phyloP scores from a whole-genome alignment of 2,113 vertebrate genomes.

The Coturnix japonica region DNA sequence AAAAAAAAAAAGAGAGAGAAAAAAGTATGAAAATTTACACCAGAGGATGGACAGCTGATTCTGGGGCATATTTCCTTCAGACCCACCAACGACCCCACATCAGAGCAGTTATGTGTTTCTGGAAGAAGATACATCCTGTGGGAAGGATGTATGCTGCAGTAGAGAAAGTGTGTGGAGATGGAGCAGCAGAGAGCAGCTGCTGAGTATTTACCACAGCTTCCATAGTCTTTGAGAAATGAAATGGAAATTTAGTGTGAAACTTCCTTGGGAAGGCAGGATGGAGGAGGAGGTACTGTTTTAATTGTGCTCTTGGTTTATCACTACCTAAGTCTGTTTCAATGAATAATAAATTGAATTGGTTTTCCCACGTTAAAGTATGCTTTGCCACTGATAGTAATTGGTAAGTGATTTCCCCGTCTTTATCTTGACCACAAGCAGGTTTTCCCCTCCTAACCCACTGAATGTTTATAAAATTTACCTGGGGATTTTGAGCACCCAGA shows the following conservation, averaged over 20 bases:
- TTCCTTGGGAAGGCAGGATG: background rate
- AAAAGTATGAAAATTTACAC: rapidly evolving
- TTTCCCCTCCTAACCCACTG: background rate
- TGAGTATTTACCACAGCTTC: rapidly evolving
- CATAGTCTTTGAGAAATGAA: rapidly evolving
- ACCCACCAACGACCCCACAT: rapidly evolving
- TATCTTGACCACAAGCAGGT: background rate
- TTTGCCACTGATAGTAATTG: background rate
- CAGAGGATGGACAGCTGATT: too few species aligned
- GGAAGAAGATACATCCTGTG: rapidly evolving
- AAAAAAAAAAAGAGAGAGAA: background rate
- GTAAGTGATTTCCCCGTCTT: background rate
- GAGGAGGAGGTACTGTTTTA: rapidly evolving
- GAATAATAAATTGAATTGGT: background rate
- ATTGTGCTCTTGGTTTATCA: background rate
- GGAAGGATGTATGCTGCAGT: background rate
- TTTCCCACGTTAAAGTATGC: background rate
- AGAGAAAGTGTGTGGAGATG: background rate
- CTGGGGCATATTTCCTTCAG: rapidly evolving
- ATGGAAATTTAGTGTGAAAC: background rate
- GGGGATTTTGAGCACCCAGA: background rate
- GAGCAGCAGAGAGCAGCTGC: background rate
- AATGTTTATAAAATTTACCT: rapidly evolving
- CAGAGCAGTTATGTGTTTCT: background rate
- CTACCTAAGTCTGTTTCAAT: background rate